Base-by-base conservation (phyloP, 2,888 invertebrate genomes). In the Coleophora deauratella region DNA sequence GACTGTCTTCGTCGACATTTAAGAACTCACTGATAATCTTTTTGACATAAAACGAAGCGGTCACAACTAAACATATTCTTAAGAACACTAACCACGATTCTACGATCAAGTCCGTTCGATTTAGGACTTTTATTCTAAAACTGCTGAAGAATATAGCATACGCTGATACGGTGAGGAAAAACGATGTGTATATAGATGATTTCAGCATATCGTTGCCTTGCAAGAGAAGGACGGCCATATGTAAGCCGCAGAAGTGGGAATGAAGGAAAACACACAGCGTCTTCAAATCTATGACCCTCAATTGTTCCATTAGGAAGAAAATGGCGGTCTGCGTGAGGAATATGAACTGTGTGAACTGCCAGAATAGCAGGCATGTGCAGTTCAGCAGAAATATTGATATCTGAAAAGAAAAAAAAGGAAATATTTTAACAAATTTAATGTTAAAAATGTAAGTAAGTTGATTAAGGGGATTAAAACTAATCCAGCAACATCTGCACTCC, bases 341-440 rank as follows among this genome's bases (percentile, higher is more conserved):
- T 42, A 94, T 90, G 59, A 95, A 93, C 56, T 94, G 94, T 0
- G 94, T 90, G 80, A 96, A 95, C 73, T 96, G 92, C 91, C 94
- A 93, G 52, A 88, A 88, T 0, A 90, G 66, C 0, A 90, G 68
- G 46, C 89, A 88, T 0, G 87, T 52, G 40, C 74, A 72, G 62
- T 82, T 84, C 0, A 81, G 43, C 1, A 76, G 47, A 51, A 81
- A 72, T 1, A 81, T 69, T 13, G 71, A 60, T 0, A 81, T 55
- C 86, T 86, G 81, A 0, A 74, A 73, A 51, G 55, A 50, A 31
- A 44, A 41, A 40, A 33, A 2, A 30, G n/a, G 21, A 21, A 3
- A 21, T n/a, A n/a, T n/a, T 21, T 21, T 21, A 21, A 21, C 21
- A 21, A 21, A 15, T 32, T 14, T 2, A 8, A 13, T 0, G 14